A percentile compares a stretch with the other conserved stretches of the same genome.
These are phyloP conservation scores for Macrosiphum euphorbiae DNA, from an alignment of 2,888 invertebrate genomes.

Conservation along the genomic window DNA sequence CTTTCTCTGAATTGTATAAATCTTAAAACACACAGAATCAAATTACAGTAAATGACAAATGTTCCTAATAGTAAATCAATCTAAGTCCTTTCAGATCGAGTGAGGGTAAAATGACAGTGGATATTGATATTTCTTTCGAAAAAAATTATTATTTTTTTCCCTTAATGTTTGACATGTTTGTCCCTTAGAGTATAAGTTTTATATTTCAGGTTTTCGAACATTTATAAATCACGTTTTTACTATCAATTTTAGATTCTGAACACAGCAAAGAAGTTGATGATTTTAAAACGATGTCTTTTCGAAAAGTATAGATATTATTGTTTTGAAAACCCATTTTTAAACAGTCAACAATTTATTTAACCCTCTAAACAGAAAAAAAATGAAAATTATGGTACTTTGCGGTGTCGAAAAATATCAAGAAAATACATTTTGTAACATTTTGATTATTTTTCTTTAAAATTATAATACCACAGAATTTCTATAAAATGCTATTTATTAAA, in stretches of 20 bases:
- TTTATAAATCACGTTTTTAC: constrained; percentile 16
- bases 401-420: background rate
- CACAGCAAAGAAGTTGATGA: background rate
- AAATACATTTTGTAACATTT: background rate
- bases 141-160: background rate
- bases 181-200: background rate
- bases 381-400: background rate
- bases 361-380: background rate
- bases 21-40: background rate
- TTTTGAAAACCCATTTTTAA: background rate
- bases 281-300: background rate
- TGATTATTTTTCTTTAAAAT: background rate
- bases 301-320: background rate
- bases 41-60: background rate
- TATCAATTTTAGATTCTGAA: background rate
- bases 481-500: background rate
- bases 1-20: background rate
- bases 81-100: too few relatives aligned
- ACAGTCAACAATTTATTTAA: background rate
- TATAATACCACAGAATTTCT: background rate
- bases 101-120: background rate
- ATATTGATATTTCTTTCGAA: background rate
- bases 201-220: background rate
- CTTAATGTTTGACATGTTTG: background rate
- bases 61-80: constrained; percentile 12